These are phyloP conservation scores for Bombus consobrinus DNA, from an alignment of 1,140 invertebrate genomes.

Conservation along the genomic window DNA sequence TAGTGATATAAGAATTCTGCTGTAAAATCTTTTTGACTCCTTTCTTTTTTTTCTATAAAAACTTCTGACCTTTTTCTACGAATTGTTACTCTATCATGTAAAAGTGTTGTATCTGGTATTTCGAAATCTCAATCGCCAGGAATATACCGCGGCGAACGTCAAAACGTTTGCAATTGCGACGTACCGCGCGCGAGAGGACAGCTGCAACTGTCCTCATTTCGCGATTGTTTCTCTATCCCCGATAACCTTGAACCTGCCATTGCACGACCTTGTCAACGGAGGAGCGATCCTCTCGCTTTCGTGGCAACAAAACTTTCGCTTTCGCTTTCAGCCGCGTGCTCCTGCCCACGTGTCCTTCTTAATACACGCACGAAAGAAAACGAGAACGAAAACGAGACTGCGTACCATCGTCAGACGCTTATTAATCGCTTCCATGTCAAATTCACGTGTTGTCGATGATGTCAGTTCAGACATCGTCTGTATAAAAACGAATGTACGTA, in stretches of 20 bases:
- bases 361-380: background rate
- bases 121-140: background rate
- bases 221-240: conserved; percentile 14
- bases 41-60: background rate
- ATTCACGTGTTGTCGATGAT: background rate
- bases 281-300: conserved; percentile 15
- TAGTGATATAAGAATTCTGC: too few relatives aligned
- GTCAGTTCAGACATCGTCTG: too few relatives aligned
- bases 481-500: background rate
- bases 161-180: background rate
- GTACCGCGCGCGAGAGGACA: background rate
- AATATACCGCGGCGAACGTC: background rate
- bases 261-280: conserved; percentile 31
- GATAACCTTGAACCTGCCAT: conserved; percentile 46
- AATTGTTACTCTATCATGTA: too few relatives aligned
- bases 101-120: background rate
- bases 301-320: conserved; percentile 37
- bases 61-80: too few relatives aligned
- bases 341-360: conserved; percentile 34
- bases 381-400: background rate
- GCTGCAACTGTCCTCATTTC: conserved; percentile 3
- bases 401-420: background rate
- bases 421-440: background rate
- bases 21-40: too few relatives aligned
- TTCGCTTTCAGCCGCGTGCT: background rate